Evolutionary conservation across 2,113 vertebrate genomes (phyloP), one percentile per base, ranked within the genome.

Genomic region (Serilophus lunatus): DNA sequence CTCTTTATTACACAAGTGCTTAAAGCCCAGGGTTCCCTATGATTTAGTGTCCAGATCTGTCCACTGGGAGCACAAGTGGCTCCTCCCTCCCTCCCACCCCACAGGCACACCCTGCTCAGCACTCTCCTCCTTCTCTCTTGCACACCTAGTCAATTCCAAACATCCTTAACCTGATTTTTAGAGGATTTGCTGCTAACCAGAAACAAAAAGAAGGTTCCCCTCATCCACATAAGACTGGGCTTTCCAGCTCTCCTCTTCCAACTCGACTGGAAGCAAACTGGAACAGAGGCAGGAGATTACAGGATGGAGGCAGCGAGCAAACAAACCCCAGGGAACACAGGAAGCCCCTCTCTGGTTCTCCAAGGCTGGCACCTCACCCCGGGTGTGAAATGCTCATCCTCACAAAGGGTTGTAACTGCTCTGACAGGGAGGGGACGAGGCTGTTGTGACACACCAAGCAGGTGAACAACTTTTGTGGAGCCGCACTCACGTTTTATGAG

Each of bases 31-130:
- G 86, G 63, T 22, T 31, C 57, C 33, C 33, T 36, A 19, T 14
- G 6, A 65, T 23, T 89, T 64, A 78, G 31, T 24, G 71, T 2
- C 76, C n/a, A 61, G 42, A 65, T 10, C 44, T 74, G 33, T 23
- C 33, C 54, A 45, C 0, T 6, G 7, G 68, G 50, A 93, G 75
- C 7, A 12, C 1, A 65, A 13, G 22, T 53, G 16, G 40, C 81
- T 86, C 40, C 70, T 76, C 44, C 47, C 70, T 76, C 44, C 47
- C 42, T 68, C 35, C 26, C 47, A 81, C 20, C 33, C 2, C 4
- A 53, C 0, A 44, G 20, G 12, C 8, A 2, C 3, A 71, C 18
- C 18, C 64, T 16, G 12, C 25, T 22, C 3, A 0, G 18, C 28
- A 61, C 47, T 53, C 50, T 71, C 17, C 83, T 63, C 35, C 33